These are phyloP conservation scores for Palloptera scutellata DNA, from an alignment of 2,888 invertebrate genomes.

Conservation along the genomic window DNA sequence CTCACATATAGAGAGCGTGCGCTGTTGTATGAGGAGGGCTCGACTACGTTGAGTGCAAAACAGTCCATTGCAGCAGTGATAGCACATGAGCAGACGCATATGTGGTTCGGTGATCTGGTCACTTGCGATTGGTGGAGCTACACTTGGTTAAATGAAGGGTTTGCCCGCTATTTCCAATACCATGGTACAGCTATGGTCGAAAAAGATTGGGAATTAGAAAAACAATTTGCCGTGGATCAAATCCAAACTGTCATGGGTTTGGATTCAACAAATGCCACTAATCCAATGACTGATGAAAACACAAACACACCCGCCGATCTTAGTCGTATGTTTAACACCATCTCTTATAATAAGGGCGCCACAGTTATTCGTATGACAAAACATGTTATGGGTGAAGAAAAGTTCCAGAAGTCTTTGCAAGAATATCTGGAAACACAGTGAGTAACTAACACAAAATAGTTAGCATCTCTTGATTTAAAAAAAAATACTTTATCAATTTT, in stretches of 20 bases:
- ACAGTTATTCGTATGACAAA: slow-evolving; percentile 74
- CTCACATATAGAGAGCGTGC: slow-evolving; percentile 81
- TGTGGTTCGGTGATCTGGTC: slow-evolving; percentile 74
- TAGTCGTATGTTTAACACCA: slow-evolving; percentile 70
- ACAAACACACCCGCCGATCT: slow-evolving; percentile 70
- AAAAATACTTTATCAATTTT: not conserved
- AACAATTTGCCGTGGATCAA: slow-evolving; percentile 76
- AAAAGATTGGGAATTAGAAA: slow-evolving; percentile 70
- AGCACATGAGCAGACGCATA: slow-evolving; percentile 68
- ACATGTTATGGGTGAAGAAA: slow-evolving; percentile 67
- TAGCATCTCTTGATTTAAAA: not conserved
- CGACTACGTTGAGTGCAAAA: slow-evolving; percentile 69
- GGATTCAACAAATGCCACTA: slow-evolving; percentile 69
- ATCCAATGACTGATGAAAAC: slow-evolving; percentile 68
- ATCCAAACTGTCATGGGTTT: slow-evolving; percentile 70
- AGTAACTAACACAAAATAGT: slow-evolving; percentile 33
- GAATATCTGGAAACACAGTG: slow-evolving; percentile 66
- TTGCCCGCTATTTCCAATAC: slow-evolving; percentile 79
- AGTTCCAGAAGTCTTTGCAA: slow-evolving; percentile 68
- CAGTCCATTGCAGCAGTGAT: slow-evolving; percentile 70
- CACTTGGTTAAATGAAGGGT: slow-evolving; percentile 74
- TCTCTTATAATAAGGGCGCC: slow-evolving; percentile 77
- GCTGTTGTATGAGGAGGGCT: slow-evolving; percentile 71
- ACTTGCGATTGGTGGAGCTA: slow-evolving; percentile 67
- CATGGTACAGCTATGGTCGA: slow-evolving; percentile 67